phyloP scores from a whole-genome alignment of 2,888 invertebrate genomes.

The Rhagium mordax region DNA sequence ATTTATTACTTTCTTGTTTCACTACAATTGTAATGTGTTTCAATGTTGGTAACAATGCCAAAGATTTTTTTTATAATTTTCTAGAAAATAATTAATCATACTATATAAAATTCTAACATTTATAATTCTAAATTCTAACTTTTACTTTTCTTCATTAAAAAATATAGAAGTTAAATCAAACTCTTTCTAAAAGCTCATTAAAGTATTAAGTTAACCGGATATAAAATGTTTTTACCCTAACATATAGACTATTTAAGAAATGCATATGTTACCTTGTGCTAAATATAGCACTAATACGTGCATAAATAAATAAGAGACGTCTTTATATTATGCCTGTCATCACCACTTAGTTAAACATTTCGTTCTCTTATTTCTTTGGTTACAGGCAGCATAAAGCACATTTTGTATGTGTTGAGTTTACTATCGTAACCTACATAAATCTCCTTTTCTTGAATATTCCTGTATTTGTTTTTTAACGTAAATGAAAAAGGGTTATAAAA shows the following conservation, averaged over 20 bases:
- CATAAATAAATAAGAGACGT: slow-evolving; percentile 34
- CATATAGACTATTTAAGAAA: slow-evolving; percentile 12
- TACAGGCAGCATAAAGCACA: neutral
- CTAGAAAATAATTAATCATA: too few relatives aligned
- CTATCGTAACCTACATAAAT: too few relatives aligned
- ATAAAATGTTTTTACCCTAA: slow-evolving; percentile 16
- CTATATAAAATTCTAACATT: too few relatives aligned
- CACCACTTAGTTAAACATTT: neutral
- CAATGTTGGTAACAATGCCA: too few relatives aligned
- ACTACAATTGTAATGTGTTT: too few relatives aligned
- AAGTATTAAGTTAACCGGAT: slow-evolving; percentile 12
- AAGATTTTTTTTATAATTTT: too few relatives aligned
- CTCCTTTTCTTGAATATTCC: too few relatives aligned
- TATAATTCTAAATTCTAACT: too few relatives aligned
- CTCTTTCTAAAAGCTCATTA: neutral
- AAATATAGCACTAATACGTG: slow-evolving; percentile 44
- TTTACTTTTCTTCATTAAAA: too few relatives aligned
- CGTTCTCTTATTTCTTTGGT: neutral
- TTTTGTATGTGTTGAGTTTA: neutral
- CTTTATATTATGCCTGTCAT: slow-evolving; percentile 41
- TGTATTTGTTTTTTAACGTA: too few relatives aligned
- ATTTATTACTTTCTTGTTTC: too few relatives aligned
- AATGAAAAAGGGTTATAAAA: too few relatives aligned
- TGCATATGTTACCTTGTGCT: slow-evolving; percentile 36
- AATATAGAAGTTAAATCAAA: neutral